phyloP scores from a whole-genome alignment of 2,797 vertebrate species.

The Sciurus carolinensis region DNA sequence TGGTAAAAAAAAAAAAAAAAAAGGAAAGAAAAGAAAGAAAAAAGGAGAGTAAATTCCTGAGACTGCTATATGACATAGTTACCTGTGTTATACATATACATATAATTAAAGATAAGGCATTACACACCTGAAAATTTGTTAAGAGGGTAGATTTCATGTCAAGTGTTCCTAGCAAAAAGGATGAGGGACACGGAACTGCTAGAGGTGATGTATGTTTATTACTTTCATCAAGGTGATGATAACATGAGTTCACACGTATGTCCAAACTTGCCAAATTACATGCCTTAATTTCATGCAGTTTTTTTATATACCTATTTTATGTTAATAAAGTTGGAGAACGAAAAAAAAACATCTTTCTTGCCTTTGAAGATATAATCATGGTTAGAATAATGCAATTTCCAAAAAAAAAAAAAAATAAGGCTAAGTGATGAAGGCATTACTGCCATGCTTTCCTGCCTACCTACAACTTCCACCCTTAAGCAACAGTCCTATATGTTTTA shows the following conservation, averaged over 20 bases:
- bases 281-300: neutral
- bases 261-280: neutral
- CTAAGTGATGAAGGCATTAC: neutral
- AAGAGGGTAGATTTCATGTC: neutral
- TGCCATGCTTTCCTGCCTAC: neutral
- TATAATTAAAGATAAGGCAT: neutral
- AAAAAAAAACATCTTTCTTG: neutral
- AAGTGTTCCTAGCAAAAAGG: neutral
- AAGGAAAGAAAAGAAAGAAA: no score
- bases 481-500: conserved; percentile 7
- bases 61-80: neutral
- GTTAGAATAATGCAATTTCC: conserved; percentile 29
- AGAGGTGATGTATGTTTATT: neutral
- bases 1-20: no score
- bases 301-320: neutral
- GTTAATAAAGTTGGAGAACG: neutral
- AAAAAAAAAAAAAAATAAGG: neutral
- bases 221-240: neutral
- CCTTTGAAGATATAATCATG: neutral
- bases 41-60: neutral
- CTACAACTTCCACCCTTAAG: neutral
- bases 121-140: neutral
- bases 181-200: neutral
- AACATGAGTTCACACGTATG: neutral
- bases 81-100: neutral